Conservation (phyloP, 2,888 invertebrate species). For the Saturnia japonica region DNA sequence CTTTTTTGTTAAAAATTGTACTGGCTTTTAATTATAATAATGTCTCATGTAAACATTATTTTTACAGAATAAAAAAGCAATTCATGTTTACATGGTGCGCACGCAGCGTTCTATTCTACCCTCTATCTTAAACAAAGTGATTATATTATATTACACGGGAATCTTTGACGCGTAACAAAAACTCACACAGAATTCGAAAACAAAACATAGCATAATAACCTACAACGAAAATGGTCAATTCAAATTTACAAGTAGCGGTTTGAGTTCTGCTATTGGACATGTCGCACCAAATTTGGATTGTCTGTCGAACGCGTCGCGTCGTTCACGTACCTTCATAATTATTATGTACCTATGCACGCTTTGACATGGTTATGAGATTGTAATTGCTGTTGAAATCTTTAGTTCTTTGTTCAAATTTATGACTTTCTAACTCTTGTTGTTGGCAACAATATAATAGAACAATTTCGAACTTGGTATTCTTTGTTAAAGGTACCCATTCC, state of each 20-base stretch:
- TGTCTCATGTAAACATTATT: too few species aligned
- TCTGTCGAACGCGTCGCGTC: background rate
- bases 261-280: constrained; percentile 28
- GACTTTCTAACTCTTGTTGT: background rate
- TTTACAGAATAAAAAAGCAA: too few species aligned
- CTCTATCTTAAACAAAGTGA: too few species aligned
- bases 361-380: constrained; percentile 11
- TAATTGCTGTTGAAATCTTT: constrained; percentile 2
- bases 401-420: background rate
- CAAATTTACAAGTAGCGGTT: constrained; percentile 10
- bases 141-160: background rate
- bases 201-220: background rate
- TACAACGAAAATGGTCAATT: constrained; percentile 1
- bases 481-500: background rate
- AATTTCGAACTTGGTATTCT: background rate
- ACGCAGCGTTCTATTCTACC: too few species aligned
- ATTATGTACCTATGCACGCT: constrained; percentile 8
- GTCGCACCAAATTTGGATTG: constrained; percentile 28
- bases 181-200: background rate
- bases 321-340: constrained; percentile 5
- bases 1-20: too few species aligned
- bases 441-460: background rate
- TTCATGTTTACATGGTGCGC: too few species aligned
- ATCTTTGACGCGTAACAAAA: background rate
- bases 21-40: too few species aligned